Conservation (phyloP, 2,113 vertebrate genomes). For the Suncus etruscus region DNA sequence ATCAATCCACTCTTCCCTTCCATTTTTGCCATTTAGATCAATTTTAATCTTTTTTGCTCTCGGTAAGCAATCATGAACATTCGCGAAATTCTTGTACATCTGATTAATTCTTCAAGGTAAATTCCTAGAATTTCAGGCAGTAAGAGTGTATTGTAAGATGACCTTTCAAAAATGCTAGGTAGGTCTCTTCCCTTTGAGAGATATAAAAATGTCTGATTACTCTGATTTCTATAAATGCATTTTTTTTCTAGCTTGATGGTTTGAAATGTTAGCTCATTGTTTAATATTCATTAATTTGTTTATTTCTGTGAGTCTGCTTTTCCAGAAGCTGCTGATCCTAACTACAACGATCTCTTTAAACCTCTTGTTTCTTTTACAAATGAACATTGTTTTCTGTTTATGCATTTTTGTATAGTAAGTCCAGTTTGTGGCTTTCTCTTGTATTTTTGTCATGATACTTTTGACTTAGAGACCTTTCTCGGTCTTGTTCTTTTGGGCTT, state of each 20-base stretch:
- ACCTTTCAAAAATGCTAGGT: conserved; percentile 6
- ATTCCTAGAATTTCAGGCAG: conserved; percentile 28
- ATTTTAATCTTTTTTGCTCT: conserved; percentile 30
- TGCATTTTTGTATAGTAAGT: not conserved
- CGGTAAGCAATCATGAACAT: not conserved
- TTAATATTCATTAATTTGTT: not conserved
- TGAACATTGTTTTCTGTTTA: conserved; percentile 25
- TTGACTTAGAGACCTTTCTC: conserved; percentile 1
- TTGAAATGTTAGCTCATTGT: not conserved
- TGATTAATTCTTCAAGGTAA: conserved; percentile 39
- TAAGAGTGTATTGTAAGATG: conserved; percentile 8
- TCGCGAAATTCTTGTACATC: conserved; percentile 9
- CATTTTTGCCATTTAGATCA: not conserved
- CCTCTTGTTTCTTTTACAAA: conserved; percentile 16
- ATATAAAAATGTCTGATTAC: not conserved
- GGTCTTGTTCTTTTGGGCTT: not conserved
- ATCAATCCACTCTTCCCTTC: not conserved
- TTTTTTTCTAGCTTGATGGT: conserved; percentile 4
- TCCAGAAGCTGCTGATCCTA: not conserved
- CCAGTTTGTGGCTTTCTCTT: conserved; percentile 9
- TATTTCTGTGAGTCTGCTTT: not conserved
- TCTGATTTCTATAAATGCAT: not conserved
- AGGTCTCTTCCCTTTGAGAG: not conserved
- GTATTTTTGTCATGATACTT: not conserved
- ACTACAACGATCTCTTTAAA: not conserved